These are phyloP conservation scores for Axis porcinus DNA, from an alignment of 2,113 vertebrate genomes.

Conservation along the genomic window DNA sequence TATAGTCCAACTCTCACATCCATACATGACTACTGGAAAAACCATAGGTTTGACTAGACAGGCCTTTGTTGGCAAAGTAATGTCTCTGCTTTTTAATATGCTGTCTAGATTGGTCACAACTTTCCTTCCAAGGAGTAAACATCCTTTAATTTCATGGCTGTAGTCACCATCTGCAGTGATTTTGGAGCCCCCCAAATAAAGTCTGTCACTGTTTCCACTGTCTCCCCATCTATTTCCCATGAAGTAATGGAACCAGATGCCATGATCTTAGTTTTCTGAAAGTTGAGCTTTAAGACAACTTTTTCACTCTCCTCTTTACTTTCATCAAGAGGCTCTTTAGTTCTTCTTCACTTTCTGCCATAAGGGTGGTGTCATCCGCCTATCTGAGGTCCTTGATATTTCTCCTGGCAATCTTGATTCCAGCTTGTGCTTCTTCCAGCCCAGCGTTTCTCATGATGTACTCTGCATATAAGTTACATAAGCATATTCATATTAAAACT, in stretches of 20 bases:
- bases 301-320: background rate
- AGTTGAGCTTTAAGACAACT: background rate
- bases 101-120: no score
- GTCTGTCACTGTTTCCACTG: background rate
- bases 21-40: no score
- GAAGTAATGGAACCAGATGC: background rate
- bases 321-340: background rate
- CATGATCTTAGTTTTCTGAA: background rate
- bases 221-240: background rate
- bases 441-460: background rate
- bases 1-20: no score
- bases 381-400: background rate
- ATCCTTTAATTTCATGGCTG: background rate
- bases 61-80: no score
- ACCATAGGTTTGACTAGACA: no score
- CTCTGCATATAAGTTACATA: background rate
- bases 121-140: background rate
- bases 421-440: background rate
- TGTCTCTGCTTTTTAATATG: no score
- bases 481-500: background rate
- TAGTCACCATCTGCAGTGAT: background rate
- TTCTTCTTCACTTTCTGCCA: background rate
- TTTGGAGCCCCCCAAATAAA: background rate
- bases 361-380: background rate
- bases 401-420: background rate